Percentiles rank a stretch among this genome's conserved stretches.
Evolutionary conservation across 2,797 vertebrate genomes (phyloP).

Genomic region (Liasis olivaceus): DNA sequence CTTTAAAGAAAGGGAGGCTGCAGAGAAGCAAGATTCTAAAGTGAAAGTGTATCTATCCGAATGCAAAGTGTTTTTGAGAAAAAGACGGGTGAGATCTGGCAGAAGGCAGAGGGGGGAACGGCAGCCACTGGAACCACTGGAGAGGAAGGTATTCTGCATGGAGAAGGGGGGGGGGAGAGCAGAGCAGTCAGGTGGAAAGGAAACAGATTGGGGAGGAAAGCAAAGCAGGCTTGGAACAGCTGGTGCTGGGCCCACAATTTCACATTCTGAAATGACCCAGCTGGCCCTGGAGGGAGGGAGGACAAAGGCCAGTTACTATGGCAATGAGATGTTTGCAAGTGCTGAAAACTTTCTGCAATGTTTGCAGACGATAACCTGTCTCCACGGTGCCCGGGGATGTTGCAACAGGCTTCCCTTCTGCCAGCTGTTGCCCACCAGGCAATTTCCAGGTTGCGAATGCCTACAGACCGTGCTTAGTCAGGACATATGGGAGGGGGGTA

Average conservation of each 20-base stretch:
- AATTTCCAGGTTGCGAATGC: background rate
- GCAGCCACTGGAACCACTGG: background rate
- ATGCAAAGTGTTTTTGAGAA: too few relatives aligned
- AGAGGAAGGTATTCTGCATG: background rate
- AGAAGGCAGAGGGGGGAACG: background rate
- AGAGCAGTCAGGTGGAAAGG: background rate
- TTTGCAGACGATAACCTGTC: conserved; percentile 30
- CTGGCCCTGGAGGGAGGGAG: background rate
- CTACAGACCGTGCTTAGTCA: background rate
- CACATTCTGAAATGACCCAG: conserved; percentile 5
- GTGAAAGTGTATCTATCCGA: too few relatives aligned
- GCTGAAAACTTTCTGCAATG: background rate
- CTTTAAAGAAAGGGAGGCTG: background rate
- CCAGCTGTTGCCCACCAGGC: background rate
- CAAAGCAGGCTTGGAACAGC: background rate
- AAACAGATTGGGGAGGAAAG: background rate
- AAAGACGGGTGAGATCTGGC: background rate
- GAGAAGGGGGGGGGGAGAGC: background rate
- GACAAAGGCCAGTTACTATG: conserved; percentile 17
- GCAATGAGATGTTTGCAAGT: background rate
- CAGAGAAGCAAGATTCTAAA: background rate
- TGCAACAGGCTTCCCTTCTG: background rate
- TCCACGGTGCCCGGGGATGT: background rate
- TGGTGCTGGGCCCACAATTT: background rate
- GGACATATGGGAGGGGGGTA: background rate